Percentiles rank a stretch among this genome's conserved stretches.
Conservation (phyloP, 2,888 invertebrate genomes). For the Hyalella azteca region DNA sequence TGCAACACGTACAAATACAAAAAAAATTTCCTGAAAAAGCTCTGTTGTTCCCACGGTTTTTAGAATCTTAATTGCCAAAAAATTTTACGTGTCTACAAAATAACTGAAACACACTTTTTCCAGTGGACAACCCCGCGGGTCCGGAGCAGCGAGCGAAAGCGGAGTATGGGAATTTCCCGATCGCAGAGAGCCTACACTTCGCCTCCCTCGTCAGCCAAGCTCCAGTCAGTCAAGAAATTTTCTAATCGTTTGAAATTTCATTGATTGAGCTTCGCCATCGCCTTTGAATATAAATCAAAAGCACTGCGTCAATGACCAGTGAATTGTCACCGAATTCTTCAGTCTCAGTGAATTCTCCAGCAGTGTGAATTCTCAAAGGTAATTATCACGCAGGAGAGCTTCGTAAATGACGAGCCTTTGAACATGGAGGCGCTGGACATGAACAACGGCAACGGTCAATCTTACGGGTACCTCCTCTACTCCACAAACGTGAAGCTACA, state of each 20-base stretch:
- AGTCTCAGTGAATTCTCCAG: too few species aligned
- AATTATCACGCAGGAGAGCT: neutral
- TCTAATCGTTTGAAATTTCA: neutral
- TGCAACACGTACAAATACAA: too few species aligned
- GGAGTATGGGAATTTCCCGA: slow-evolving; percentile 36
- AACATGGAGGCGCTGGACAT: slow-evolving; percentile 55
- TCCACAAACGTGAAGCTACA: slow-evolving; percentile 61
- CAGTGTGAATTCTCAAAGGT: too few species aligned
- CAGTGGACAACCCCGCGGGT: slow-evolving; percentile 45
- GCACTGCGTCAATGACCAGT: neutral
- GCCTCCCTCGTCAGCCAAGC: neutral
- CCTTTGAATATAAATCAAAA: too few species aligned
- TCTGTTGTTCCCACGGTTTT: too few species aligned
- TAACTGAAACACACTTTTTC: neutral
- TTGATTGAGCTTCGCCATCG: neutral
- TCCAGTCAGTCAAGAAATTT: neutral
- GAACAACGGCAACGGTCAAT: slow-evolving; percentile 66
- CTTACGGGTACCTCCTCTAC: slow-evolving; percentile 69
- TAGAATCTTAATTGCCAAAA: neutral
- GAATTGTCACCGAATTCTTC: too few species aligned
- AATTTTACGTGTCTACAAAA: neutral
- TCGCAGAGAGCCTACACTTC: slow-evolving; percentile 38
- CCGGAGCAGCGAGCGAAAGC: slow-evolving; percentile 41
- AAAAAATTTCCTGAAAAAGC: too few species aligned
- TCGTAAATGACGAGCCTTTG: slow-evolving; percentile 31